Evolutionary conservation across 2,888 invertebrate species (phyloP).

Genomic region (Polymixis lichenea): DNA sequence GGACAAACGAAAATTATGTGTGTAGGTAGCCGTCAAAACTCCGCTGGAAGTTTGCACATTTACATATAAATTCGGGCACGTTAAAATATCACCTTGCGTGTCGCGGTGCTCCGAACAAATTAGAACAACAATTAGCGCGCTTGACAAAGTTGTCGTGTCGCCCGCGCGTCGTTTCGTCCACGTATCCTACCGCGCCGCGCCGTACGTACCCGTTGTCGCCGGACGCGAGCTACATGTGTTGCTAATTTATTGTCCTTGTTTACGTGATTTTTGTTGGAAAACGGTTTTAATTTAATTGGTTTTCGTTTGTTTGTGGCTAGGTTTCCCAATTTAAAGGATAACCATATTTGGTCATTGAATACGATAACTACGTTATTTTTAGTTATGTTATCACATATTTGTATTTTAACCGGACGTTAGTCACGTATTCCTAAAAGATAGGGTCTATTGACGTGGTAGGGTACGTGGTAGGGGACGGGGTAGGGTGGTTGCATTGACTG

Average conservation of each 20-base stretch:
- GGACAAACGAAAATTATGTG: slow-evolving; percentile 84
- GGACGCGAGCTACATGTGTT: slow-evolving; percentile 66
- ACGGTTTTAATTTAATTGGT: slow-evolving; percentile 15
- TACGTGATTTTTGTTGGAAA: slow-evolving; percentile 57
- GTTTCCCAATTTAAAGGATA: slow-evolving; percentile 23
- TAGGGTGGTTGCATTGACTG: not conserved
- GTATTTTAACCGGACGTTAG: not conserved
- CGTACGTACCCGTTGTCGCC: slow-evolving; percentile 18
- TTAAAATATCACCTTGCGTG: slow-evolving; percentile 85
- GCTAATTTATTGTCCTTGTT: slow-evolving; percentile 69
- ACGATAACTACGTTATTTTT: not conserved
- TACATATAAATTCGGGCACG: slow-evolving; percentile 86
- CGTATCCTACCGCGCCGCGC: not conserved
- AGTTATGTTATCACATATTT: not conserved
- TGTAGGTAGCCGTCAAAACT: slow-evolving; percentile 82
- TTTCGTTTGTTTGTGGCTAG: slow-evolving; percentile 25
- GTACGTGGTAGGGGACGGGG: too few species aligned
- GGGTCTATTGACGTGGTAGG: too few species aligned
- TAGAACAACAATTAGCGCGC: slow-evolving; percentile 86
- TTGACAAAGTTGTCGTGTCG: slow-evolving; percentile 70
- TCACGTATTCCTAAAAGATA: not conserved
- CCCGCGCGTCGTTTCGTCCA: slow-evolving; percentile 51
- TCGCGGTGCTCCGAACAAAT: slow-evolving; percentile 79
- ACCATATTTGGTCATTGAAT: slow-evolving; percentile 6
- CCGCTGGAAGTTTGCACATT: slow-evolving; percentile 83